Evolutionary conservation across 2,888 invertebrate genomes (phyloP).

Genomic region (Bombylius major): DNA sequence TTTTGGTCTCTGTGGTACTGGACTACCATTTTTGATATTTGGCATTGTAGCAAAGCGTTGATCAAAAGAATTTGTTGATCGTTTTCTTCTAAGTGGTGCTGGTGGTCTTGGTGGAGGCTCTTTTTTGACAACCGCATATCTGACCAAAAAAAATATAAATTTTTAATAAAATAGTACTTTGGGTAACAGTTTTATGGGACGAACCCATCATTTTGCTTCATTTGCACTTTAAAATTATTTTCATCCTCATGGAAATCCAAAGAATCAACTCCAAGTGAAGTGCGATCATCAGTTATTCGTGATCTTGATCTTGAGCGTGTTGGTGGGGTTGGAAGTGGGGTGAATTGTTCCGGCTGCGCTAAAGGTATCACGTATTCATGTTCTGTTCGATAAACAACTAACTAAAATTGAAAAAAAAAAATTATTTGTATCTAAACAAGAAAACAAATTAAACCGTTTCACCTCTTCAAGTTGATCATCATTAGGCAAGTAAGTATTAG

Average conservation of each 20-base stretch:
- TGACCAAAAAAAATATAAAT: conserved; percentile 35
- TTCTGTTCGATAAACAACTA: conserved; percentile 51
- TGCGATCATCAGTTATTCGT: conserved; percentile 52
- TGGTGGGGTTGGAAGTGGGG: conserved; percentile 44
- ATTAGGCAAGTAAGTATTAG: conserved; percentile 32
- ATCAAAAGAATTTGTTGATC: conserved; percentile 44
- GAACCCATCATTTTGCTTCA: conserved; percentile 35
- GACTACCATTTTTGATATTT: conserved; percentile 34
- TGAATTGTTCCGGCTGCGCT: conserved; percentile 40
- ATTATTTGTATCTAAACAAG: neutral
- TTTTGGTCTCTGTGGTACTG: conserved; percentile 44
- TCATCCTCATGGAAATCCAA: conserved; percentile 39
- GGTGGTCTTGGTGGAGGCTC: conserved; percentile 47
- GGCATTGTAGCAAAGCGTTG: conserved; percentile 60
- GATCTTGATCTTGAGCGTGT: conserved; percentile 45
- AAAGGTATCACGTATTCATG: conserved; percentile 52
- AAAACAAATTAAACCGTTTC: conserved; percentile 12
- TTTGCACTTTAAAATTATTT: conserved; percentile 31
- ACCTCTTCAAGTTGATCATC: conserved; percentile 30
- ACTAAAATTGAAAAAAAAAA: conserved; percentile 28
- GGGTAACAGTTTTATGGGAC: neutral
- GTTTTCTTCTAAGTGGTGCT: conserved; percentile 45
- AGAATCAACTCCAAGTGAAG: conserved; percentile 58
- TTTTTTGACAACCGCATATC: conserved; percentile 70
- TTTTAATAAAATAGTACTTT: conserved; percentile 1